Evolutionary conservation across 1,140 invertebrate species (phyloP).

Genomic region (Panulirus ornatus): DNA sequence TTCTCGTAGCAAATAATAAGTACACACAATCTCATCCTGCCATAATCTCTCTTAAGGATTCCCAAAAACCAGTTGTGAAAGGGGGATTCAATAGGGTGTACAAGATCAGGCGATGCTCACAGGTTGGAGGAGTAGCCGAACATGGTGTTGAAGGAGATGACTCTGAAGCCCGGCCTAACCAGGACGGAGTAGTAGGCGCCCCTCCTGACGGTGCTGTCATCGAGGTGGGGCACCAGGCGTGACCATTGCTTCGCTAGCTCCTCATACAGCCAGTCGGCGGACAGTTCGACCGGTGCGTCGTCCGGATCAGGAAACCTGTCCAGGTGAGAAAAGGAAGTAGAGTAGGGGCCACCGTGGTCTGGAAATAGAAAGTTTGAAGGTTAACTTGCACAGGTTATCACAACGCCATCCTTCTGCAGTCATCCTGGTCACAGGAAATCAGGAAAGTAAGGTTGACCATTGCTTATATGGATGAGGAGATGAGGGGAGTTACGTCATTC

Average conservation of each 20-base stretch:
- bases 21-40: too few relatives aligned
- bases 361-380: too few relatives aligned
- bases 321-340: not conserved
- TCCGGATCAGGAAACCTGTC: conserved; percentile 23
- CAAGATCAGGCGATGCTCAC: conserved; percentile 35
- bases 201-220: conserved; percentile 88
- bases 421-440: too few relatives aligned
- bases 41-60: too few relatives aligned
- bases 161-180: conserved; percentile 90
- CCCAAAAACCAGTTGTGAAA: too few relatives aligned
- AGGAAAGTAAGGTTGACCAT: too few relatives aligned
- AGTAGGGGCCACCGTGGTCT: not conserved
- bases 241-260: conserved; percentile 91
- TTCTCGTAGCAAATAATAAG: too few relatives aligned
- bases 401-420: too few relatives aligned
- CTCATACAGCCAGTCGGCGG: conserved; percentile 94
- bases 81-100: not conserved
- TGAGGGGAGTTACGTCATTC: too few relatives aligned
- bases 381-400: too few relatives aligned
- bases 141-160: conserved; percentile 88
- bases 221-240: conserved; percentile 91
- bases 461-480: too few relatives aligned
- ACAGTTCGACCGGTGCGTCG: conserved; percentile 82
- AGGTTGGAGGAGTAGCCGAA: conserved; percentile 43
- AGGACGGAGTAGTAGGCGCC: conserved; percentile 94